Base-by-base conservation (phyloP, 2,888 invertebrate species). In the Chelonus formosanus region DNA sequence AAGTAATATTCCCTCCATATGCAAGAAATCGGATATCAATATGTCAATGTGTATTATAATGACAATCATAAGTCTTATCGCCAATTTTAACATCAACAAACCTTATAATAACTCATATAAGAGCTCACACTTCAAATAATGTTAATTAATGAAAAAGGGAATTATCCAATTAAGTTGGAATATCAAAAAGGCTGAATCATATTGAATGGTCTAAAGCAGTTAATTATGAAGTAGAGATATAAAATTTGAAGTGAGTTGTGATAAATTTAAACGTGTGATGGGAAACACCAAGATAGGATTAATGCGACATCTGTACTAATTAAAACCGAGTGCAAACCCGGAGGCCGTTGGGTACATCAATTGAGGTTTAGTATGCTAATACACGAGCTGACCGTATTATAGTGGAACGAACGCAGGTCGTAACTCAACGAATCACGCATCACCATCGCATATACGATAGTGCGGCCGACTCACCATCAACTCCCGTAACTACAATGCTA, bases 361-460 rank as follows among this genome's bases (percentile, higher is more conserved):
- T 69, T 65, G 70, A 63, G 67, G 65, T 67, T 69, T 69, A 67
- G 63, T 70, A 70, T 70, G 67, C 69, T 67, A 69, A 69, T 70
- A 67, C 52, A 62, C 57, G 57, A 58, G 67, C 58, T 50, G 65
- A 66, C 45, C 61, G 52, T 61, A 54, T 54, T 45, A 50, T 34
- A 57, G 61, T 55, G 44, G 61, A 58, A 66, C 54, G 65, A 65
- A 52, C 63, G 58, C 47, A 59, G 67, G 56, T 68, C 71, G 67
- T 71, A 69, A 69, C 62, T 71, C 71, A 67, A 64, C 71, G 69
- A 71, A 69, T 69, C 67, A 67, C 61, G 64, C 66, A 57, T 66
- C 66, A 66, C 61, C 60, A 67, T 65, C 53, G 57, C 43, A 45
- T 60, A 60, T 65, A 59, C 63, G 67, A 68, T 68, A 65, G 67